Evolutionary conservation across 2,888 invertebrate species (phyloP).

Genomic region (Malthinus flaveolus): DNA sequence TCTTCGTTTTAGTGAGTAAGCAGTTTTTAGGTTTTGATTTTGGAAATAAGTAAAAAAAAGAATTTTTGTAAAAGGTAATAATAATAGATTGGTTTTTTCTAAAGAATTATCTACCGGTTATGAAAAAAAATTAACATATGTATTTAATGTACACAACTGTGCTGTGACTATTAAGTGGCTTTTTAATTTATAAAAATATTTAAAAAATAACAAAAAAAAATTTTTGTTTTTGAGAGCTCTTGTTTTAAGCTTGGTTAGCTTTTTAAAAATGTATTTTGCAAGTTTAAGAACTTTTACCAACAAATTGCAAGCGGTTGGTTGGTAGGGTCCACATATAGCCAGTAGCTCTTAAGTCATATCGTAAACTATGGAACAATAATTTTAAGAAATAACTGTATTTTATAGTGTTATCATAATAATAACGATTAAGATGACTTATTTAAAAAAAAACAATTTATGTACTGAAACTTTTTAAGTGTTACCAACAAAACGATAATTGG

Average conservation of each 20-base stretch:
- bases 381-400: constrained; percentile 24
- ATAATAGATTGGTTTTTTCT: constrained; percentile 10
- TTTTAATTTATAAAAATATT: constrained; percentile 58
- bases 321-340: constrained; percentile 22
- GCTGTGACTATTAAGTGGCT: constrained; percentile 63
- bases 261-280: constrained; percentile 38
- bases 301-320: constrained; percentile 23
- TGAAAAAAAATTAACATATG: constrained; percentile 46
- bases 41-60: constrained; percentile 2
- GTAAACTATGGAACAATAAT: constrained; percentile 27
- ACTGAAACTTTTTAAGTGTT: constrained; percentile 11
- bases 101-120: constrained; percentile 25
- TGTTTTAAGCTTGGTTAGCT: constrained; percentile 48
- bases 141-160: constrained; percentile 59
- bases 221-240: constrained; percentile 48
- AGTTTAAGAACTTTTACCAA: constrained; percentile 37
- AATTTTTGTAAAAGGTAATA: constrained; percentile 9
- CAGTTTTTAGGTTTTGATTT: constrained; percentile 7
- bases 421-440: constrained; percentile 2
- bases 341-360: constrained; percentile 34
- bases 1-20: constrained; percentile 15
- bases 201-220: constrained; percentile 45
- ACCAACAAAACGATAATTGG: constrained; percentile 2
- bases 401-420: constrained; percentile 1
- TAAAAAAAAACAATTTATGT: not conserved